phyloP scores from a whole-genome alignment of 2,888 invertebrate genomes.

The Eucriotettix oculatus region DNA sequence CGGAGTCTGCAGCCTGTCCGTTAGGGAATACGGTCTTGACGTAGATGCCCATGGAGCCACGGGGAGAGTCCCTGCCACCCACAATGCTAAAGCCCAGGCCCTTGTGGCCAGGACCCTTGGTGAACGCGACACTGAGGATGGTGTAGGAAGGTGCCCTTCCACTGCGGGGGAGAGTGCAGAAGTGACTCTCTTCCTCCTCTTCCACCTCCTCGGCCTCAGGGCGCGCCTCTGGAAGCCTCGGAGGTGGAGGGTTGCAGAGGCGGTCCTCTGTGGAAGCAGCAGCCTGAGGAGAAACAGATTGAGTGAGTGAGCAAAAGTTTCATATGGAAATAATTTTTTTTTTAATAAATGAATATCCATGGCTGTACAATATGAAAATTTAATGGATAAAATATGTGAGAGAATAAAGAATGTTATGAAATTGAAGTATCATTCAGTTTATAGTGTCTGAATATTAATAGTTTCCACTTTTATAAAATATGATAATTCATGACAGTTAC shows the following conservation, averaged over 20 bases:
- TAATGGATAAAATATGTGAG: no score
- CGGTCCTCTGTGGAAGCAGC: constrained; percentile 3
- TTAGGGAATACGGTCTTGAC: constrained; percentile 74
- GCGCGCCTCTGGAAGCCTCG: not conserved
- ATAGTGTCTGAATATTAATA: no score
- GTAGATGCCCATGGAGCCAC: constrained; percentile 75
- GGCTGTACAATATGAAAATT: no score
- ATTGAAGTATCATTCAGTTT: no score
- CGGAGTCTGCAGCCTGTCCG: constrained; percentile 71
- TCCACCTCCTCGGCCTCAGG: constrained; percentile 13
- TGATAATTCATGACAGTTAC: no score
- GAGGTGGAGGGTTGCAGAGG: no score
- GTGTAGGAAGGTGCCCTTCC: constrained; percentile 33
- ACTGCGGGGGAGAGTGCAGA: constrained; percentile 39
- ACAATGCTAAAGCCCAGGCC: constrained; percentile 81
- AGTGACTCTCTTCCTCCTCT: constrained; percentile 33
- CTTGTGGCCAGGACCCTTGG: constrained; percentile 69
- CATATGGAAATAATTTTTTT: no score
- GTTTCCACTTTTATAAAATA: no score
- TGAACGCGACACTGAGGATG: constrained; percentile 41
- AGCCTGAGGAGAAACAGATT: constrained; percentile 1
- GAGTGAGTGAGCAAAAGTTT: no score
- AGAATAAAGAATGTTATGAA: no score
- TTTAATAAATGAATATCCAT: no score
- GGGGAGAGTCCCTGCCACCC: constrained; percentile 71